Percentiles rank a stretch among this genome's conserved stretches.
These are phyloP conservation scores for Pseudomugil tenellus DNA, from an alignment of 2,797 vertebrate species.

Conservation along the genomic window DNA sequence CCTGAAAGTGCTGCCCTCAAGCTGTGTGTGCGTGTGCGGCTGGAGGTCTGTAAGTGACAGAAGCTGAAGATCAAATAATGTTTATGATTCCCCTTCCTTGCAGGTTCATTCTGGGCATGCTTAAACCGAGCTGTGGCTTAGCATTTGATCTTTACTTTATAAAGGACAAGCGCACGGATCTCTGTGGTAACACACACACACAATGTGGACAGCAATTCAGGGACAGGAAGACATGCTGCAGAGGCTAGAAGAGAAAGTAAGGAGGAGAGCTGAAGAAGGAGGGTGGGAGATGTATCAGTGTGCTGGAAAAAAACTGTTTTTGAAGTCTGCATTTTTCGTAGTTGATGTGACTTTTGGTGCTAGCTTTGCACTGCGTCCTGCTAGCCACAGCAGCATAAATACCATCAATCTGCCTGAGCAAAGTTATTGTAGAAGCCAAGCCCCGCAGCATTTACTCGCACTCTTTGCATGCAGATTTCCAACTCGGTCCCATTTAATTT, in stretches of 20 bases:
- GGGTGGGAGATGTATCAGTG: slow-evolving; percentile 31
- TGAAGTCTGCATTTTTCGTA: slow-evolving; percentile 58
- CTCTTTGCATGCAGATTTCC: slow-evolving; percentile 50
- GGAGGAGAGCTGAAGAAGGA: slow-evolving; percentile 14
- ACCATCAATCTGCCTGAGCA: slow-evolving; percentile 38
- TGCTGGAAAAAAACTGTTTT: slow-evolving; percentile 45
- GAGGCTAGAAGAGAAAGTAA: slow-evolving; percentile 15
- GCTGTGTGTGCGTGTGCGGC: slow-evolving; percentile 65
- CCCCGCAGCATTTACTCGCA: slow-evolving; percentile 54
- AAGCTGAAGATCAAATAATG: slow-evolving; percentile 75
- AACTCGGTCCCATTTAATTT: slow-evolving; percentile 64
- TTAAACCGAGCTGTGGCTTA: slow-evolving; percentile 56
- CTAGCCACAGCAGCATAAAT: slow-evolving; percentile 43
- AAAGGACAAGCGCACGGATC: slow-evolving; percentile 51
- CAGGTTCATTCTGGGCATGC: slow-evolving; percentile 69
- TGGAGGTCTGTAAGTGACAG: slow-evolving; percentile 74
- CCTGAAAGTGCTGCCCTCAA: slow-evolving; percentile 77
- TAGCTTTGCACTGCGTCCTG: slow-evolving; percentile 25
- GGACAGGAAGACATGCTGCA: slow-evolving; percentile 40
- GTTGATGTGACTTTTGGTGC: slow-evolving; percentile 56
- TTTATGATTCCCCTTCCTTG: slow-evolving; percentile 68
- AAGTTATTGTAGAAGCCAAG: slow-evolving; percentile 58
- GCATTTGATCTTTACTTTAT: slow-evolving; percentile 68
- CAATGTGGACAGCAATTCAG: slow-evolving; percentile 50
- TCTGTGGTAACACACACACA: slow-evolving; percentile 51